Evolutionary conservation across 2,888 invertebrate species (phyloP), one percentile per base, ranked within the genome.

Genomic region (Zeuzera pyrina): DNA sequence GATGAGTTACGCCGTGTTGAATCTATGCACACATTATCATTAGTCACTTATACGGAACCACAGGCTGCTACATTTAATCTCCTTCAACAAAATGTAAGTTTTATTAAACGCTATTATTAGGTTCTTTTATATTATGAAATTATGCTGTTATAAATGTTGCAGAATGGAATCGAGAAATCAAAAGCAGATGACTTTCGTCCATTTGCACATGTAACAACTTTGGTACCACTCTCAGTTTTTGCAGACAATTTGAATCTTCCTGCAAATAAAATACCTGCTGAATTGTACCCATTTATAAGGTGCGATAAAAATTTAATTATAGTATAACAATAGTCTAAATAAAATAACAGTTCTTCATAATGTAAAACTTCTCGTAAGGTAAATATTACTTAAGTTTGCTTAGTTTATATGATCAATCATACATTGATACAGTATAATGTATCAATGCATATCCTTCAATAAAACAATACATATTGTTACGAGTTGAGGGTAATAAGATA

Each of bases 1-100:
- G 73, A 84, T 30, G 87, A 87, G 15, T 74, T 90, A 15, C 76
- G 86, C 39, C 83, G 84, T 11, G 84, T 84, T 6, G 88, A 88
- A 19, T 84, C 89, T 12, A 84, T 89, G 12, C 87, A 90, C 14
- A 86, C 88, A 31, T 83, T 90, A 28, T 85, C 87, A 12, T 69
- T 96, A 33, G 92, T 95, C 0, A 89, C 90, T 29, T 91, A 89
- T 62, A 85, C 87, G 34, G 71, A 92, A 39, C 95, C 95, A 1
- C 88, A 89, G 56, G 91, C 91, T 16, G 88, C 89, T 47, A 86
- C 90, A 15, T 92, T 91, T 50, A 91, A 91, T 69, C 83, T 93
- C 38, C 67, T 92, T 1, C 84, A 88, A 15, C 59, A 74, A 44
- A 68, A 68, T 51, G 78, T 77, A 25, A 30, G 12, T 25, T 24